Percentiles rank a stretch among this genome's conserved stretches.
Evolutionary conservation across 1,140 invertebrate species (phyloP).

Genomic region (Brachionus koreanus): DNA sequence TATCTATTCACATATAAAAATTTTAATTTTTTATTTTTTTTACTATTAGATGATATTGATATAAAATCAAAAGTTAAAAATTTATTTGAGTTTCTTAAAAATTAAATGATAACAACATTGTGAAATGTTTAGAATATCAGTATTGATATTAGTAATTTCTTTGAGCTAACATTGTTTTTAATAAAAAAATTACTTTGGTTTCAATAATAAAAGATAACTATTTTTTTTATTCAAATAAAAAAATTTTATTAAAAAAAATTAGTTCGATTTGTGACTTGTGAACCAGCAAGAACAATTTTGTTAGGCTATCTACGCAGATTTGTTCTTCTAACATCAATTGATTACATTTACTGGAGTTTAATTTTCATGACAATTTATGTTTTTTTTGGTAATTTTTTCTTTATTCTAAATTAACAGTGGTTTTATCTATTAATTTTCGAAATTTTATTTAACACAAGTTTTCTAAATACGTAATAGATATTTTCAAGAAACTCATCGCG

Average conservation of each 20-base stretch:
- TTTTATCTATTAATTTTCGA: not conserved
- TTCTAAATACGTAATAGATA: not conserved
- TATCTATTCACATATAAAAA: too few species aligned
- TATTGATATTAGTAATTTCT: too few species aligned
- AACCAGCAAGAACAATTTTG: constrained; percentile 49
- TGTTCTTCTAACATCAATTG: constrained; percentile 70
- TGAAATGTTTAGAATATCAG: too few species aligned
- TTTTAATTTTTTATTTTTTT: too few species aligned
- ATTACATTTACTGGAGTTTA: constrained; percentile 71
- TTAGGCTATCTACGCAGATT: constrained; percentile 61
- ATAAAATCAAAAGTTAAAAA: too few species aligned
- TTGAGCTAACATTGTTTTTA: too few species aligned
- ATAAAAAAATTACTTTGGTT: too few species aligned
- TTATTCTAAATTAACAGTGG: not conserved
- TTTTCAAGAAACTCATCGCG: not conserved
- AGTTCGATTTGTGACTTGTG: constrained; percentile 14
- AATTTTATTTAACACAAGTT: not conserved
- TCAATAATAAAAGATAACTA: too few species aligned
- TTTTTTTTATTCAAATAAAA: too few species aligned
- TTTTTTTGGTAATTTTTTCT: constrained; percentile 62
- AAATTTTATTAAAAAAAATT: not conserved
- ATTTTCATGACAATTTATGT: constrained; percentile 70
- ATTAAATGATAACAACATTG: too few species aligned
- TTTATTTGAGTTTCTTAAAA: too few species aligned
- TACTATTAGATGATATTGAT: too few species aligned